Evolutionary conservation across 2,888 invertebrate genomes (phyloP).

Genomic region (Pristionchus japonicus): DNA sequence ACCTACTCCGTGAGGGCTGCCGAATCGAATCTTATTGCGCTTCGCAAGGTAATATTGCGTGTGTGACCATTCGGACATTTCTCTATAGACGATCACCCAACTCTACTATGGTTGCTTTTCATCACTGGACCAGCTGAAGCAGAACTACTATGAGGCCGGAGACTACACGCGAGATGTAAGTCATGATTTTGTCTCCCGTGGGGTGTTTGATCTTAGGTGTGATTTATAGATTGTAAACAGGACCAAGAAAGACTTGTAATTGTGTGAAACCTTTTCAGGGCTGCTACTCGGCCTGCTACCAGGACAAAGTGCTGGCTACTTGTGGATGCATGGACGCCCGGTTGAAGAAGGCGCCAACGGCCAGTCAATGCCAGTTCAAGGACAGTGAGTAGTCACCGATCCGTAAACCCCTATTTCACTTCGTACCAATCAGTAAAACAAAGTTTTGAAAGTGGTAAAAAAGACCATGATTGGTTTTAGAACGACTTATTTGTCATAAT

Average conservation of each 20-base stretch:
- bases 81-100: background rate
- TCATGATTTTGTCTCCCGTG: background rate
- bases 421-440: too few species aligned
- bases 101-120: background rate
- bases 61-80: background rate
- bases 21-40: background rate
- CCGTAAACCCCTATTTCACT: too few species aligned
- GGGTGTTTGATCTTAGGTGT: too few species aligned
- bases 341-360: background rate
- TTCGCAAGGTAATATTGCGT: background rate
- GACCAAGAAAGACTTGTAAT: too few species aligned
- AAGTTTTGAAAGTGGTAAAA: too few species aligned
- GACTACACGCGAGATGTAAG: conserved; percentile 11
- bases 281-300: conserved; percentile 32
- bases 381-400: background rate
- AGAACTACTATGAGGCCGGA: conserved; percentile 13
- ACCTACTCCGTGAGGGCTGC: background rate
- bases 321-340: conserved; percentile 39
- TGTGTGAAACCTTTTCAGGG: too few species aligned
- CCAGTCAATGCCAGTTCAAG: background rate
- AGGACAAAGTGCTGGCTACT: background rate
- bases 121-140: background rate
- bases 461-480: too few species aligned
- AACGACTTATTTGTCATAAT: too few species aligned
- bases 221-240: background rate